Evolutionary conservation across 1,140 invertebrate species (phyloP), one percentile per base, ranked within the genome.

Genomic region (Eciton burchellii): DNA sequence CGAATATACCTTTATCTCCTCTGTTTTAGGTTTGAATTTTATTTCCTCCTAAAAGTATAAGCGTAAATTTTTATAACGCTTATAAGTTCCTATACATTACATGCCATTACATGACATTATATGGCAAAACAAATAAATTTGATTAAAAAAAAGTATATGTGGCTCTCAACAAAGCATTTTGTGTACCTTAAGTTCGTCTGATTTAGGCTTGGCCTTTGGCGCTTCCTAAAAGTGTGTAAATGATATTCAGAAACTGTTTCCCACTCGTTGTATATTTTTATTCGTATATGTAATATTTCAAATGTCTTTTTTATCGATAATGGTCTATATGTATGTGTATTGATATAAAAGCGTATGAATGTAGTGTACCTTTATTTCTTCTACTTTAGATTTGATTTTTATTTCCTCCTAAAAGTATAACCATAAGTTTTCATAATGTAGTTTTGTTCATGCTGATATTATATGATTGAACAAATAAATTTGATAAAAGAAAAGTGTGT

Each of bases 171-270:
- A 24, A 45, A 56, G 1, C 70, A 21, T 84, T 81, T 71, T 82
- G 74, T 90, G 82, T 93, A 92, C 91, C 90, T 92, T 91, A 19
- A 83, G 47, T 85, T 92, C 86, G 63, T 90, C 84, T 59, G 89
- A 84, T 89, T 93, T 93, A 72, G 73, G 77, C 68, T 84, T 90
- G 6, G 79, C 0, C 63, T 87, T 83, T 14, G 85, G 82, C 89
- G 81, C 70, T 70, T 87, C 86, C 85, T 89, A 89, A 57, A 88
- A 89, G 74, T 45, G 12, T 72, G 73, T 1, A 16, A 45, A 6
- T 65, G 26, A 60, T 52, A 70, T 70, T 79, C 71, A 59, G 29
- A 29, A 35, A 29, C 26, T 5, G 41, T 66, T n/a, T 72, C n/a
- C 3, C 21, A 35, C 65, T 57, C 41, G 14, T 47, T 0, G 35